Evolutionary conservation across 2,888 invertebrate species (phyloP), one percentile per base, ranked within the genome.

Genomic region (Agonopterix heracliana): DNA sequence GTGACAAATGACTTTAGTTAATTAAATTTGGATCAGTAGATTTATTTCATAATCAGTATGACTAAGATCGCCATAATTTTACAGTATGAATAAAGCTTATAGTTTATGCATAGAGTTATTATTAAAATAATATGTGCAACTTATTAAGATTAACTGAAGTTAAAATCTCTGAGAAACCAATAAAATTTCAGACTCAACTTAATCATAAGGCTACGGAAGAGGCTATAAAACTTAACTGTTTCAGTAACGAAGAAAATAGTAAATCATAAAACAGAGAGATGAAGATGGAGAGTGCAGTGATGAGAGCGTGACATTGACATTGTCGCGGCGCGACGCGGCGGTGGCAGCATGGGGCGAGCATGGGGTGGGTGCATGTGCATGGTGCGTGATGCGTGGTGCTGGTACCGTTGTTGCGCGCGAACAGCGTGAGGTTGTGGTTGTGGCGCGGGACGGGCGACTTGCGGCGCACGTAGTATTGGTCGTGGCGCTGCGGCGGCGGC

Each of bases 391-490:
- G 59, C 54, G 52, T 52, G 58, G 52, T 53, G 45, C 38, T 17
- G 26, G 77, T 85, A 86, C 87, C 87, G 67, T 84, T 77, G 71
- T 72, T 71, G 68, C 84, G 81, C 69, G 85, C 76, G 78, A 84
- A 86, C 72, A 88, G 80, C 69, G 87, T 74, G 69, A 88, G 84
- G 77, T 75, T 78, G 54, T 75, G 72, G 57, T 75, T 68, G 66
- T 84, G 85, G 57, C 80, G 72, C 61, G 85, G 86, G 63, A 85
- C 74, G 59, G 87, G 87, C 54, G 87, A 86, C 78, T 83, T 84
- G 79, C 87, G 85, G 71, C 87, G 86, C 75, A 82, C 79, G 81
- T 86, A 86, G 85, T 81, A 82, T 73, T 82, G 80, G 77, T 86
- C 84, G 70, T 81, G 81, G 67, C 81, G 80, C 71, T 76, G 81